Evolutionary conservation across 2,888 invertebrate genomes (phyloP).

Genomic region (Pterobdella sp.): DNA sequence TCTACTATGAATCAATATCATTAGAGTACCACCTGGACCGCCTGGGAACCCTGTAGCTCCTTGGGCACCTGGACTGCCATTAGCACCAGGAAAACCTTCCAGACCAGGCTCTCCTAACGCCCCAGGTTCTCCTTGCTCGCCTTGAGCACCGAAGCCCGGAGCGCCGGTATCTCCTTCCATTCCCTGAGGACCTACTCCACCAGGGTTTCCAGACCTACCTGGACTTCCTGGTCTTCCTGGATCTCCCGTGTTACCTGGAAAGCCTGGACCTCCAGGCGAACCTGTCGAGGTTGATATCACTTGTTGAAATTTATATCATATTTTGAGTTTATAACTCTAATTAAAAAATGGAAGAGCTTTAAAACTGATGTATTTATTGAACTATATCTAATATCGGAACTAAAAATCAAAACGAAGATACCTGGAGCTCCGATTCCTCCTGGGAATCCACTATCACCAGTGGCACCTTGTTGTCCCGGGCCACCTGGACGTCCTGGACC

Average conservation of each 20-base stretch:
- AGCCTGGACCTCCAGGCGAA: conserved; percentile 10
- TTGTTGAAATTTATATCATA: too few species aligned
- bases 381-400: too few species aligned
- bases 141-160: background rate
- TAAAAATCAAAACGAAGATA: too few species aligned
- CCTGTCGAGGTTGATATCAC: conserved; percentile 6
- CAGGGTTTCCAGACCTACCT: conserved; percentile 19
- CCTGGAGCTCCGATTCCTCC: conserved; percentile 4
- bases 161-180: background rate
- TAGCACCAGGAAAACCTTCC: background rate
- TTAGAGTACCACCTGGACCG: background rate
- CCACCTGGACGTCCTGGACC: background rate
- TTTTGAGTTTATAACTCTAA: too few species aligned
- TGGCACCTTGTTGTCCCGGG: background rate
- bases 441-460: conserved; percentile 6
- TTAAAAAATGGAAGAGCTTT: too few species aligned
- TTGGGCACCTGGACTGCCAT: background rate
- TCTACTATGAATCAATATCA: background rate
- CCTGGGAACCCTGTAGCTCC: conserved; percentile 18
- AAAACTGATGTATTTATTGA: too few species aligned
- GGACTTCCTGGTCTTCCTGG: background rate
- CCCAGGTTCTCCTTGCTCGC: background rate
- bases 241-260: background rate
- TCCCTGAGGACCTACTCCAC: background rate
- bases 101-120: background rate